Evolutionary conservation across 2,113 vertebrate genomes (phyloP).

Genomic region (Orientallactaga bullata): DNA sequence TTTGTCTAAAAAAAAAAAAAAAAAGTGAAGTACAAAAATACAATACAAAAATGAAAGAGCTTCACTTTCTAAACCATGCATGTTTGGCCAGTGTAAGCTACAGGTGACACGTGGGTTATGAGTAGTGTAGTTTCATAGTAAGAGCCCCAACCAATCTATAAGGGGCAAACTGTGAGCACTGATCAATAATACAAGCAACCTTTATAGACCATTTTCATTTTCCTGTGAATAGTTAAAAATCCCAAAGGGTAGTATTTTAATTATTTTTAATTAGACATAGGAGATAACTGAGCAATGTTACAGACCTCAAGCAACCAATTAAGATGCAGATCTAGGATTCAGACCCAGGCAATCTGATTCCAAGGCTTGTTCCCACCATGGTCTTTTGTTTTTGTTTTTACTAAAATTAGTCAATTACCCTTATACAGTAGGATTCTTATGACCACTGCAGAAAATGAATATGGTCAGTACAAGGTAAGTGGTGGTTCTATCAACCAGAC

Average conservation of each 20-base stretch:
- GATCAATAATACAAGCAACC: neutral
- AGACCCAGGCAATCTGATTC: neutral
- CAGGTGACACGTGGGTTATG: rapidly evolving
- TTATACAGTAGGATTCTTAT: neutral
- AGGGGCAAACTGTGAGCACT: neutral
- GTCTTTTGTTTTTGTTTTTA: neutral
- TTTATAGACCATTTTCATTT: neutral
- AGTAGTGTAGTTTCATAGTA: rapidly evolving
- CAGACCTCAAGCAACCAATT: neutral
- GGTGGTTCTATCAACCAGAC: neutral
- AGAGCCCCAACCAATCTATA: rapidly evolving
- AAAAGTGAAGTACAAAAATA: neutral
- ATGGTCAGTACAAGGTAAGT: neutral
- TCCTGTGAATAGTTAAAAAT: neutral
- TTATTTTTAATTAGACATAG: neutral
- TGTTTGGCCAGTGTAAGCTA: neutral
- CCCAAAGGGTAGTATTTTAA: neutral
- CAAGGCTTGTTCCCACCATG: rapidly evolving
- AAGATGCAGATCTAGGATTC: neutral
- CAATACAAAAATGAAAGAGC: neutral
- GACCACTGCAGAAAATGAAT: neutral
- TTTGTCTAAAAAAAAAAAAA: too few species aligned
- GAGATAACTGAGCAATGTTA: neutral
- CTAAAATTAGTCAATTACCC: neutral
- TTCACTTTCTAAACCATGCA: neutral